phyloP scores from a whole-genome alignment of 2,113 vertebrate genomes.

The Phasianus colchicus region DNA sequence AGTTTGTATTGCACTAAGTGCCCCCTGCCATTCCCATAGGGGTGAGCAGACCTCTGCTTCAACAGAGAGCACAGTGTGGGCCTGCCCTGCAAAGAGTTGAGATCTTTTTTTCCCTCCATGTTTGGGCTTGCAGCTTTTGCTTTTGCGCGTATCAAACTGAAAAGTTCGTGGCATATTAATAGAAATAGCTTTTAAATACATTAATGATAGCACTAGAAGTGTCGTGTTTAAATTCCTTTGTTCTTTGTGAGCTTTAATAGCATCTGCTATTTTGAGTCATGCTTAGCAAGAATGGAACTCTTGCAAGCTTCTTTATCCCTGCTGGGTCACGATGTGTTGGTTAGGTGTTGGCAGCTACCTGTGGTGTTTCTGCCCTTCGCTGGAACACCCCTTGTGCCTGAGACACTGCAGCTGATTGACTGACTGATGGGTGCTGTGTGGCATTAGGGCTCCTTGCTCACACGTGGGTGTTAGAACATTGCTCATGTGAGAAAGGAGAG shows the following conservation, averaged over 20 bases:
- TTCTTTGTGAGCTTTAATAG: background rate
- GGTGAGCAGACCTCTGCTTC: background rate
- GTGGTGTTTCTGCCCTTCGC: background rate
- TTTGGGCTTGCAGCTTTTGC: background rate
- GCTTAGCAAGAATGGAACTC: background rate
- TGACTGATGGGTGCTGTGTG: background rate
- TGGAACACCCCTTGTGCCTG: background rate
- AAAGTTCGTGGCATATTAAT: background rate
- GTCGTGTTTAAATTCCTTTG: background rate
- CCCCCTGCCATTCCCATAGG: background rate
- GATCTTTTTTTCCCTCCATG: background rate
- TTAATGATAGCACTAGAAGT: background rate
- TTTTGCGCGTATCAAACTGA: background rate
- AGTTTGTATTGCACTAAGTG: background rate
- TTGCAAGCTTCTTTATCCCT: background rate
- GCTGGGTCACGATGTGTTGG: background rate
- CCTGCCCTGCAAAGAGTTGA: background rate
- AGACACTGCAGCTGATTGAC: background rate
- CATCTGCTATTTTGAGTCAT: constrained; percentile 20
- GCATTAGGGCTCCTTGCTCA: background rate
- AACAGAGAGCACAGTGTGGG: background rate
- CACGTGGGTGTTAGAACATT: background rate
- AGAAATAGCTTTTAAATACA: background rate
- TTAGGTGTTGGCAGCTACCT: background rate
- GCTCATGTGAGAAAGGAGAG: background rate